Conservation (phyloP, 1,140 invertebrate species). For the Brachionus paranguensis region DNA sequence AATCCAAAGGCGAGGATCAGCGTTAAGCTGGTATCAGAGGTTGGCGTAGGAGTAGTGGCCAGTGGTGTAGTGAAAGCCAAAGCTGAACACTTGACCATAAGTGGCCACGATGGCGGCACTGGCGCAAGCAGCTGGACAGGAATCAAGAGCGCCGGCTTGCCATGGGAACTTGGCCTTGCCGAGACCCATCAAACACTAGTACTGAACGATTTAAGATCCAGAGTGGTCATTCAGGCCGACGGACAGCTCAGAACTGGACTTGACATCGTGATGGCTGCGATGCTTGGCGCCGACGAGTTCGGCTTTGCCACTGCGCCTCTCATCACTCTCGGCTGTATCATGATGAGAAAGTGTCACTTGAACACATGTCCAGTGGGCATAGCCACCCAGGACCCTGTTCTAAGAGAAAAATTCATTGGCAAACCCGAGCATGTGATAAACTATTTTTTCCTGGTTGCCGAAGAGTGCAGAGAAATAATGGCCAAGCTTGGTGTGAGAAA, state of each 20-base stretch:
- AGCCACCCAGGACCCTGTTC: slow-evolving; percentile 82
- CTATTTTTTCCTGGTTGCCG: slow-evolving; percentile 92
- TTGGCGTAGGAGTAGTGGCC: slow-evolving; percentile 94
- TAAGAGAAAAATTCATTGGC: slow-evolving; percentile 91
- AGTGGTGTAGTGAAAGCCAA: slow-evolving; percentile 96
- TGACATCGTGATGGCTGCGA: slow-evolving; percentile 89
- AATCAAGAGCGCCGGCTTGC: slow-evolving; percentile 83
- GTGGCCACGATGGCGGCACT: slow-evolving; percentile 95
- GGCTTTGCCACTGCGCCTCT: slow-evolving; percentile 96
- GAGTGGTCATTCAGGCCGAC: slow-evolving; percentile 80
- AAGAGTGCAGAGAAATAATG: slow-evolving; percentile 85
- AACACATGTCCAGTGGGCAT: slow-evolving; percentile 98
- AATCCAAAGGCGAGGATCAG: slow-evolving; percentile 91
- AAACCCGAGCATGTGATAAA: slow-evolving; percentile 96
- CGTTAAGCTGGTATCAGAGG: slow-evolving; percentile 95
- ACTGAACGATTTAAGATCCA: slow-evolving; percentile 86
- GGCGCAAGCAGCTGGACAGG: slow-evolving; percentile 95
- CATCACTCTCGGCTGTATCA: slow-evolving; percentile 93
- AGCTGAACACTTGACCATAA: slow-evolving; percentile 95
- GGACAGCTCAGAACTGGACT: slow-evolving; percentile 42
- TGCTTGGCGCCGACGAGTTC: slow-evolving; percentile 95
- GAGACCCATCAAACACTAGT: slow-evolving; percentile 93
- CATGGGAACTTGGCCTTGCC: slow-evolving; percentile 92
- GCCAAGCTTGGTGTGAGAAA: slow-evolving; percentile 77
- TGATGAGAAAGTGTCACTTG: slow-evolving; percentile 99